phyloP scores from a whole-genome alignment of 2,888 invertebrate genomes.

The Megalurothrips usitatus region DNA sequence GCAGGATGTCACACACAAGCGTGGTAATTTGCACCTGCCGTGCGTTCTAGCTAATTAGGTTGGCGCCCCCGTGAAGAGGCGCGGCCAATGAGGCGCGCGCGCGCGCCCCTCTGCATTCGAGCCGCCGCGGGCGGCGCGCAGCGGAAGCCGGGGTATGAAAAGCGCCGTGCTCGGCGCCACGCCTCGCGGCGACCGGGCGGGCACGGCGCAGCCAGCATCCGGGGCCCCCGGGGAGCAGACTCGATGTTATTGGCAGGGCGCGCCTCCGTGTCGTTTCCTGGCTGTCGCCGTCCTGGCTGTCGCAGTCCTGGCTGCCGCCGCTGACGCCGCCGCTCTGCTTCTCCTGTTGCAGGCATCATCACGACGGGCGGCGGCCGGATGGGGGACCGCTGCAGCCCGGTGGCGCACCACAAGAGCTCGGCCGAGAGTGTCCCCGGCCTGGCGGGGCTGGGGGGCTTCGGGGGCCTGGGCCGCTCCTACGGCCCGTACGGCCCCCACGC shows the following conservation, averaged over 20 bases:
- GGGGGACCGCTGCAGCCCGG: conserved; percentile 28
- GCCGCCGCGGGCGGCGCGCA: not conserved
- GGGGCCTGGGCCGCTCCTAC: conserved; percentile 32
- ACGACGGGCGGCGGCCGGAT: conserved; percentile 36
- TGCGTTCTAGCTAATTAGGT: conserved; percentile 5
- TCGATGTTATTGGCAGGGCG: too few species aligned
- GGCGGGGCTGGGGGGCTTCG: conserved; percentile 31
- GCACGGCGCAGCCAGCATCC: not conserved
- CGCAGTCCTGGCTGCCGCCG: not conserved
- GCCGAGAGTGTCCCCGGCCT: conserved; percentile 29
- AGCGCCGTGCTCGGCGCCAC: not conserved
- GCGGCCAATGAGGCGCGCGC: not conserved
- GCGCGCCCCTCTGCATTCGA: not conserved
- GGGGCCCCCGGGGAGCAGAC: too few species aligned
- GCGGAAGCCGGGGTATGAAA: too few species aligned
- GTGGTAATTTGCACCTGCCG: conserved; percentile 13
- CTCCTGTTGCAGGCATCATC: conserved; percentile 41
- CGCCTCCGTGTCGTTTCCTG: not conserved
- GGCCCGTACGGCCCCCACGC: conserved; percentile 36
- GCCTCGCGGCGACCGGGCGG: not conserved
- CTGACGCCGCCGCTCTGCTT: not conserved
- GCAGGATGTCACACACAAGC: not conserved
- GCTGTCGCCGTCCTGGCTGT: not conserved
- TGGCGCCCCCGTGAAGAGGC: not conserved
- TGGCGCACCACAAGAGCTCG: conserved; percentile 29